Evolutionary conservation across 2,888 invertebrate genomes (phyloP), one percentile per base, ranked within the genome.

Genomic region (Tachina fera): DNA sequence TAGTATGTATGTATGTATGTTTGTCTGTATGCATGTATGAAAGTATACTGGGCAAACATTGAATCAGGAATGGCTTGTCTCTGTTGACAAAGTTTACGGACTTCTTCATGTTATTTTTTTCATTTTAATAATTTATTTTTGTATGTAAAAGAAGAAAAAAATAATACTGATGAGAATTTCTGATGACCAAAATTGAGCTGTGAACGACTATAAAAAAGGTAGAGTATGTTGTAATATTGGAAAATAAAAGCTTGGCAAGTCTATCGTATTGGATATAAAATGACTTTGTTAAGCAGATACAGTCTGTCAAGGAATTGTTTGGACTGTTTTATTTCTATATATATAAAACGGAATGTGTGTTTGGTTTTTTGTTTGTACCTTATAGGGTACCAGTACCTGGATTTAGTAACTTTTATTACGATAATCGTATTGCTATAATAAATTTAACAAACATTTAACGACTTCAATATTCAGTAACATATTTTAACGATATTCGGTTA

Each of bases 161-260:
- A 80, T 70, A 70, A n/a, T 71, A 43, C 72, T 81, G 77, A 74
- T 70, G 68, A 70, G 75, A 82, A 82, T 82, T 85, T 41, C 65
- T 79, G 53, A 85, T 82, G 63, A 72, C 71, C 53, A 63, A 43
- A 58, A 51, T 76, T 76, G 47, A 60, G 39, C 22, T 78, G 14
- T 53, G 41, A 16, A 63, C 41, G 58, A 22, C 3, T 49, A 22
- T 1, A 63, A 31, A 19, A 65, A 75, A 63, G 45, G 53, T 58
- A 78, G 10, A 43, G 72, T 51, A 77, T 70, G 68, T 63, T 58
- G 39, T 53, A 51, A 9, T 79, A 49, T 71, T 65, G 39, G 56
- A 45, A 65, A 16, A 49, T 63, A 53, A n/a, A 11, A 39, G 56
- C 41, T 80, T 22, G 16, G 22, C 65, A 56, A 60, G 58, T 16